A percentile compares a stretch with the other conserved stretches of the same genome.
Evolutionary conservation across 2,888 invertebrate species (phyloP).

Genomic region (Athalia circularis): DNA sequence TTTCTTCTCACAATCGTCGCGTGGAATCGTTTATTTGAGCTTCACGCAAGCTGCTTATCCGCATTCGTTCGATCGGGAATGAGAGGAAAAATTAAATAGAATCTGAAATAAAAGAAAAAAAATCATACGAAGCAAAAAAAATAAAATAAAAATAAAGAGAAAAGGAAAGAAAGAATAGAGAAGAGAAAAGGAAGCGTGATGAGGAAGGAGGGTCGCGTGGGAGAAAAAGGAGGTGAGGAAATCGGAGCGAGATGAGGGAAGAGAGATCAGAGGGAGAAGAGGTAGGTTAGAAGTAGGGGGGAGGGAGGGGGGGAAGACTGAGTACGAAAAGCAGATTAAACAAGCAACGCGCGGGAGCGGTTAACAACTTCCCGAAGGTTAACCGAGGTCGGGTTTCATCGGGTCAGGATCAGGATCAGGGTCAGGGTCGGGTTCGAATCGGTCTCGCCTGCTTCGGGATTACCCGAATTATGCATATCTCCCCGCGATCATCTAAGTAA

Average conservation of each 20-base stretch:
- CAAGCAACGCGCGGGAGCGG: constrained; percentile 19
- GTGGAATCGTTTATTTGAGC: too few relatives aligned
- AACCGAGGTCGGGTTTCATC: background rate
- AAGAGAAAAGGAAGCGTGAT: background rate
- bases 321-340: constrained; percentile 23
- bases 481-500: background rate
- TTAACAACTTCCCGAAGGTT: constrained; percentile 26
- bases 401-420: too few relatives aligned
- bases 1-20: too few relatives aligned
- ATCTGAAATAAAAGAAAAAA: too few relatives aligned
- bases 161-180: background rate
- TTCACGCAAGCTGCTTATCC: background rate
- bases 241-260: background rate
- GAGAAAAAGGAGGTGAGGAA: too few relatives aligned
- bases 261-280: background rate
- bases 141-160: too few relatives aligned
- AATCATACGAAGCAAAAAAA: too few relatives aligned
- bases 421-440: too few relatives aligned
- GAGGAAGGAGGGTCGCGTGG: too few relatives aligned
- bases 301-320: background rate
- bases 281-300: constrained; percentile 2
- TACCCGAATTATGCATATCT: background rate
- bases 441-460: background rate
- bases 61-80: too few relatives aligned
- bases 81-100: too few relatives aligned